Evolutionary conservation across 2,797 vertebrate species (phyloP).

Genomic region (Ceryle rudis): DNA sequence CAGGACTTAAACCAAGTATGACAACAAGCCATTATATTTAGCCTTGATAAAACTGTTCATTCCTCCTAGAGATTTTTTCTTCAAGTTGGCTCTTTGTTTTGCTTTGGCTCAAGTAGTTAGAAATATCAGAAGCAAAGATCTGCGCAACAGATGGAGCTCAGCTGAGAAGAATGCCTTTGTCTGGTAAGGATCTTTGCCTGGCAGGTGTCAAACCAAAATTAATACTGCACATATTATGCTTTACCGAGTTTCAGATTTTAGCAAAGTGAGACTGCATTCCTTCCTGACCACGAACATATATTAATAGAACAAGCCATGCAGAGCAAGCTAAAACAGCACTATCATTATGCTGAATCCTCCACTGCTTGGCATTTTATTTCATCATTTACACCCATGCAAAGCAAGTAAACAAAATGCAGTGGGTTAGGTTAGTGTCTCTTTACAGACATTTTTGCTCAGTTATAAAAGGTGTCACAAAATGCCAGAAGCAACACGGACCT

Average conservation of each 20-base stretch:
- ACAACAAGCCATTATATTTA: constrained; percentile 70
- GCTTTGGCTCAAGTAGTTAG: constrained; percentile 46
- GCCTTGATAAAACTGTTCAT: constrained; percentile 63
- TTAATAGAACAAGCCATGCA: constrained; percentile 57
- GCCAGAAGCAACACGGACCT: fast-evolving
- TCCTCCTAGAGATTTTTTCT: constrained; percentile 53
- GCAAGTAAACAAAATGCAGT: neutral
- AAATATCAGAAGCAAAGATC: constrained; percentile 61
- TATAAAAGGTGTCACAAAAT: neutral
- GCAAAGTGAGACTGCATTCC: constrained; percentile 14
- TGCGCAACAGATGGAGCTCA: constrained; percentile 56
- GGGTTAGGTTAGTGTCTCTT: neutral
- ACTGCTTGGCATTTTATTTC: neutral
- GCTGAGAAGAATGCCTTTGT: constrained; percentile 56
- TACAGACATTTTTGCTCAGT: neutral
- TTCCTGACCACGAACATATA: constrained; percentile 36
- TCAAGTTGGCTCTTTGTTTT: constrained; percentile 57
- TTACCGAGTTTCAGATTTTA: constrained; percentile 43
- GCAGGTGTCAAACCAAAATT: constrained; percentile 74
- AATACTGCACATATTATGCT: constrained; percentile 47
- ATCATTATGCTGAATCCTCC: constrained; percentile 21
- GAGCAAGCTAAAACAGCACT: constrained; percentile 36
- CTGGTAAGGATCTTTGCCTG: constrained; percentile 55
- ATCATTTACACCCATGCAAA: neutral
- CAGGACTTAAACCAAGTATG: constrained; percentile 58